Evolutionary conservation across 2,113 vertebrate genomes (phyloP).

Genomic region (Tonatia bakeri): DNA sequence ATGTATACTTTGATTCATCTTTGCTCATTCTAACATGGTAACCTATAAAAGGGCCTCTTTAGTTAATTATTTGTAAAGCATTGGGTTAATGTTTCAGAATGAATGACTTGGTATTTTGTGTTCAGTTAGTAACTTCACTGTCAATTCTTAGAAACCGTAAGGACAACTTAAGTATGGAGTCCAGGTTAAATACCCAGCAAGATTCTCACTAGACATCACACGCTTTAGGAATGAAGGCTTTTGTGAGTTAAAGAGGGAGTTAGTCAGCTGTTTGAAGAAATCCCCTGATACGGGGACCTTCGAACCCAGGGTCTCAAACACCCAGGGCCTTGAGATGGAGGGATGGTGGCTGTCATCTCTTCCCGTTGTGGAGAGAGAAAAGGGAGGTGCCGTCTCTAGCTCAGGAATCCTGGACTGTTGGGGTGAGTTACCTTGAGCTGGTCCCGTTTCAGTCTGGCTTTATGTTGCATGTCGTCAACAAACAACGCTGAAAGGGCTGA

Average conservation of each 20-base stretch:
- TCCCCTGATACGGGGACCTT: background rate
- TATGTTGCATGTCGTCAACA: background rate
- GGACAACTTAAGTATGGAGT: background rate
- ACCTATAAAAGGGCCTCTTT: background rate
- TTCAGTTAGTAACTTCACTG: background rate
- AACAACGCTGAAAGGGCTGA: background rate
- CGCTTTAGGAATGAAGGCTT: background rate
- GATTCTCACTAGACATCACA: background rate
- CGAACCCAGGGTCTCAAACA: background rate
- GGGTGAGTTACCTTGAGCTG: background rate
- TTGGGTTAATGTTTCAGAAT: constrained; percentile 16
- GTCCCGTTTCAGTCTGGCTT: background rate
- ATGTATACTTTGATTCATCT: background rate
- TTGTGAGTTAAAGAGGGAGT: constrained; percentile 2
- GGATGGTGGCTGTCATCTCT: background rate
- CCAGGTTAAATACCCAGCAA: background rate
- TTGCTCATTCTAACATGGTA: background rate
- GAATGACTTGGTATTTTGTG: background rate
- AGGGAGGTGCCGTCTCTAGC: background rate
- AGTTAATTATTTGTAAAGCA: constrained; percentile 7
- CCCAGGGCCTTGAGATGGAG: rapidly evolving
- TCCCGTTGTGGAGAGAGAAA: background rate
- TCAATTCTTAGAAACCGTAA: background rate
- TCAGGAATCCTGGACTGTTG: background rate
- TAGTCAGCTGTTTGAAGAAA: background rate